Base-by-base conservation (phyloP, 2,888 invertebrate species). In the Macaria liturata region DNA sequence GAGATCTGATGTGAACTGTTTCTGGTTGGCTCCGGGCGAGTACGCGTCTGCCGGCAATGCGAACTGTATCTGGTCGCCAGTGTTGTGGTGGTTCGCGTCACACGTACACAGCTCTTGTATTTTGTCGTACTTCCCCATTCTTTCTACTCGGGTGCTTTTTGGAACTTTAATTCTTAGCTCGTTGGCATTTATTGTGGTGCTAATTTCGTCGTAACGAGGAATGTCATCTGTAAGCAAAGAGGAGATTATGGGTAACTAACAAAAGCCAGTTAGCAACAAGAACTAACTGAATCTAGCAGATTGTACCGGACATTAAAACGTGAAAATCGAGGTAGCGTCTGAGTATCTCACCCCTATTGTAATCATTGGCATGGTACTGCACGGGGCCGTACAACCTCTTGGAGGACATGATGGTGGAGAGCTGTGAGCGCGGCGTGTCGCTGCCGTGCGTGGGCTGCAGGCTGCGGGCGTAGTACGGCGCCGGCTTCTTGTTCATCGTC, bases 91-190 rank as follows among this genome's bases (percentile, higher is more conserved):
- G 9, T 76, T 85, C 54, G 76, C 77, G 61, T 91, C 90, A 57
- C 91, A 91, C 3, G 78, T 71, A 64, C 91, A 91, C 30, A 90
- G 54, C 61, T 91, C 91, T 67, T 88, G 84, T 61, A 91, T 85
- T 67, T 71, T 84, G 54, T 90, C 86, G 61, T 88, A 90, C 65
- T 80, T 86, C 9, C 84, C 84, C 52, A 69, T 75, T 68, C 86
- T 82, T 63, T 91, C 90, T 9, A 85, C 68, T 74, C 71, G 84
- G 3, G 83, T 82, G 32, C 74, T 83, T 67, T 91, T 91, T 0
- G 91, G 91, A n/a, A 91, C 86, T 74, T 83, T 80, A 43, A 91
- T 91, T 74, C 80, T 88, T 44, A 91, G 76, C 68, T 91, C 89
- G 57, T 91, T 91, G 8, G 78, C 78, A 60, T 91, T 91, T 78